Percentiles rank a stretch among this genome's conserved stretches.
Conservation (phyloP, 2,113 vertebrate genomes). For the Antennarius striatus region DNA sequence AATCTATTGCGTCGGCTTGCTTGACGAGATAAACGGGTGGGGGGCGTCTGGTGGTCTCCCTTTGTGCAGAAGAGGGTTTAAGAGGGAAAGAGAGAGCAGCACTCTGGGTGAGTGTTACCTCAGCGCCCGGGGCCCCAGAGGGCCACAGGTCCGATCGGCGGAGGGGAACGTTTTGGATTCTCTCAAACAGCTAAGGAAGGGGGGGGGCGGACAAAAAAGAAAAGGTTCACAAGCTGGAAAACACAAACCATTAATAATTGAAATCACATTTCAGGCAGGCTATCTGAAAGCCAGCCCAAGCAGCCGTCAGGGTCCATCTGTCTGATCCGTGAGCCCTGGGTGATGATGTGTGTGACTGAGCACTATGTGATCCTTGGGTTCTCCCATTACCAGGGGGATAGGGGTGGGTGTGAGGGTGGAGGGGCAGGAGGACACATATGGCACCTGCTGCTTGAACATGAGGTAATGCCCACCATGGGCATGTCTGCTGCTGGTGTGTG, state of each 20-base stretch:
- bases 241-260: constrained; percentile 18
- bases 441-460: constrained; percentile 75
- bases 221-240: constrained; percentile 27
- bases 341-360: constrained; percentile 69
- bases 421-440: constrained; percentile 66
- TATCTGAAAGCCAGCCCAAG: constrained; percentile 41
- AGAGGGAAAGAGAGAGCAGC: constrained; percentile 51
- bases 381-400: constrained; percentile 29
- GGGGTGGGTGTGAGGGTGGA: no score
- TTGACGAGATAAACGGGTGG: not conserved
- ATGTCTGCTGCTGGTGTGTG: constrained; percentile 19
- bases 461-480: constrained; percentile 56
- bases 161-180: constrained; percentile 76
- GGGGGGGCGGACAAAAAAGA: constrained; percentile 11
- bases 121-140: constrained; percentile 78
- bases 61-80: constrained; percentile 47
- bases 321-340: constrained; percentile 65
- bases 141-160: constrained; percentile 77
- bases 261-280: constrained; percentile 18
- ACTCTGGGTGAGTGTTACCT: constrained; percentile 81
- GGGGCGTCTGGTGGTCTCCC: not conserved
- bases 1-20: not conserved
- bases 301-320: constrained; percentile 63
- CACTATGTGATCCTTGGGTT: constrained; percentile 66
- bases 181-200: constrained; percentile 87